Percentiles rank a stretch among this genome's conserved stretches.
phyloP scores from a whole-genome alignment of 2,797 vertebrate species.

The Sebastes hubbsi region DNA sequence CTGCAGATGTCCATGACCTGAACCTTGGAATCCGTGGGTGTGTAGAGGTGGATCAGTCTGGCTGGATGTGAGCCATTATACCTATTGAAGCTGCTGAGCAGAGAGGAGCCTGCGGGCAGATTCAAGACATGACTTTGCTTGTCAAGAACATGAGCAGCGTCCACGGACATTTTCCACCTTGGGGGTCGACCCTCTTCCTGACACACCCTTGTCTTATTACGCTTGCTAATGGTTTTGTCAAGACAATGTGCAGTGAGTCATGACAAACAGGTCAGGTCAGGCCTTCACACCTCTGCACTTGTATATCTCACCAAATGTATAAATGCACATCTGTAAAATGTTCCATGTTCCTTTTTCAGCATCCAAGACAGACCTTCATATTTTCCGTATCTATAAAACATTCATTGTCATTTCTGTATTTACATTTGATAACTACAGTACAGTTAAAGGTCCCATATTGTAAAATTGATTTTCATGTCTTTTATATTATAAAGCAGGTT shows the following conservation, averaged over 20 bases:
- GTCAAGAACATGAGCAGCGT: conserved; percentile 9
- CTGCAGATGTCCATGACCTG: not conserved
- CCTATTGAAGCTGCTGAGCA: not conserved
- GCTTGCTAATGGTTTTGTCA: conserved; percentile 39
- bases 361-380: too few species aligned
- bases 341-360: too few species aligned
- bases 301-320: too few species aligned
- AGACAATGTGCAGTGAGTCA: conserved; percentile 8
- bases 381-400: too few species aligned
- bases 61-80: not conserved
- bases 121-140: conserved; percentile 54
- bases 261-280: not conserved
- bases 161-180: not conserved
- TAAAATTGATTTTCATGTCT: too few species aligned
- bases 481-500: too few species aligned
- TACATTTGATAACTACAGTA: too few species aligned
- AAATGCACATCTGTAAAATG: too few species aligned
- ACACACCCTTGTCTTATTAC: conserved; percentile 13
- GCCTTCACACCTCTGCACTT: not conserved
- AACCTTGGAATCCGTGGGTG: not conserved
- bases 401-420: too few species aligned
- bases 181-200: not conserved
- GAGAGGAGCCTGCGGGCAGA: conserved; percentile 22
- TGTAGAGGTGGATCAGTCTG: not conserved
- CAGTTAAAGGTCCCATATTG: too few species aligned